These are phyloP conservation scores for Microctonus aethiopoides DNA, from an alignment of 2,888 invertebrate species.

Conservation along the genomic window DNA sequence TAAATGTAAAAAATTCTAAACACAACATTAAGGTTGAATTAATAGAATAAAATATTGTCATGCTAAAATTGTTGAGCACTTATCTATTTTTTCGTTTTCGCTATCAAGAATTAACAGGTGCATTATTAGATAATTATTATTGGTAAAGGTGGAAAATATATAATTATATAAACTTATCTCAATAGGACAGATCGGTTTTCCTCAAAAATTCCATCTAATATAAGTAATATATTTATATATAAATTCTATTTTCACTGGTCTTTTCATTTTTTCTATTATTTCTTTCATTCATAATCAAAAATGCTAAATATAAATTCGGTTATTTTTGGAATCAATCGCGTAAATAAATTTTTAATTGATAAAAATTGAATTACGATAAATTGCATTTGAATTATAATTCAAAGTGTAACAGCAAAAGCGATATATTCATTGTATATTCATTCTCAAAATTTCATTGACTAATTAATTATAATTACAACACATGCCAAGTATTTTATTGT, in stretches of 20 bases:
- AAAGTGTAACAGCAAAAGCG: neutral
- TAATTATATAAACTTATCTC: neutral
- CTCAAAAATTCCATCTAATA: neutral
- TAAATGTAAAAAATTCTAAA: neutral
- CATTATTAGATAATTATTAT: neutral
- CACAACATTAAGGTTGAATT: neutral
- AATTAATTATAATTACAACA: constrained; percentile 3
- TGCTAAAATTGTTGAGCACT: neutral
- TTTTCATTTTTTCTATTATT: neutral
- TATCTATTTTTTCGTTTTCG: neutral
- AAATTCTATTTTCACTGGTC: no score
- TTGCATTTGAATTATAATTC: neutral
- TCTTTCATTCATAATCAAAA: neutral
- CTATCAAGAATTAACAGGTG: neutral
- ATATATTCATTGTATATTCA: neutral
- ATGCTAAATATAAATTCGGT: neutral
- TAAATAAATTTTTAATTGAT: neutral
- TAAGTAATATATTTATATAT: neutral
- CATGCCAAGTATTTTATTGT: neutral
- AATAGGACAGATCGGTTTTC: neutral
- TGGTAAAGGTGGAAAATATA: neutral
- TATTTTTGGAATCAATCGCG: neutral
- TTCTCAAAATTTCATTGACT: constrained; percentile 2
- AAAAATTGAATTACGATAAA: neutral
- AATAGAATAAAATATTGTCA: neutral